Conservation (phyloP, 1,140 invertebrate genomes). For the Nymphalis io region DNA sequence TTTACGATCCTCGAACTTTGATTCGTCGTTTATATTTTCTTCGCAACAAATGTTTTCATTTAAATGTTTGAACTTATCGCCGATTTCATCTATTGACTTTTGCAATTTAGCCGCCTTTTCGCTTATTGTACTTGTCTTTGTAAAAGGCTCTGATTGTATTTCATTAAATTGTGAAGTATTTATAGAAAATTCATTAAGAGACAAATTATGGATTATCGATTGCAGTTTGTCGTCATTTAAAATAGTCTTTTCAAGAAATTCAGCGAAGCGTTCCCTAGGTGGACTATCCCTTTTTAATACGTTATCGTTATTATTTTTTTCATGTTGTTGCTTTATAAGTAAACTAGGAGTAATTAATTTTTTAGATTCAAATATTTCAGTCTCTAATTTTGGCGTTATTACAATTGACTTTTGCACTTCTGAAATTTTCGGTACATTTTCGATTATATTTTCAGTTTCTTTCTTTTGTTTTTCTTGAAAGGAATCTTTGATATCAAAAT, state of each 20-base stretch:
- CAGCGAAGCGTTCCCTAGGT: conserved; percentile 69
- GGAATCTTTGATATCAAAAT: conserved; percentile 1
- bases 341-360: conserved; percentile 49
- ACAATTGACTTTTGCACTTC: background rate
- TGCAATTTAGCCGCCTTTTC: conserved; percentile 44
- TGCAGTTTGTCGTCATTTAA: conserved; percentile 74
- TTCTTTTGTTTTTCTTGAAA: conserved; percentile 12
- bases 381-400: conserved; percentile 6
- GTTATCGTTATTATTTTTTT: conserved; percentile 43
- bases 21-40: conserved; percentile 32
- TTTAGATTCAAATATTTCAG: conserved; percentile 20
- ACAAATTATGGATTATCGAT: conserved; percentile 72
- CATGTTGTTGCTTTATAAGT: conserved; percentile 45
- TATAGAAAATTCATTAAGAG: conserved; percentile 53
- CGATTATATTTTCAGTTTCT: background rate
- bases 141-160: conserved; percentile 20
- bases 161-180: conserved; percentile 16
- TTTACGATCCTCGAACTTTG: conserved; percentile 46
- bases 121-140: conserved; percentile 33
- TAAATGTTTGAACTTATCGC: conserved; percentile 45
- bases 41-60: conserved; percentile 29
- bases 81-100: conserved; percentile 46
- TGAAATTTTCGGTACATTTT: conserved; percentile 6
- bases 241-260: conserved; percentile 74
- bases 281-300: conserved; percentile 62